These are phyloP conservation scores for Tanytarsus gracilentus DNA, from an alignment of 2,888 invertebrate genomes.

Conservation along the genomic window DNA sequence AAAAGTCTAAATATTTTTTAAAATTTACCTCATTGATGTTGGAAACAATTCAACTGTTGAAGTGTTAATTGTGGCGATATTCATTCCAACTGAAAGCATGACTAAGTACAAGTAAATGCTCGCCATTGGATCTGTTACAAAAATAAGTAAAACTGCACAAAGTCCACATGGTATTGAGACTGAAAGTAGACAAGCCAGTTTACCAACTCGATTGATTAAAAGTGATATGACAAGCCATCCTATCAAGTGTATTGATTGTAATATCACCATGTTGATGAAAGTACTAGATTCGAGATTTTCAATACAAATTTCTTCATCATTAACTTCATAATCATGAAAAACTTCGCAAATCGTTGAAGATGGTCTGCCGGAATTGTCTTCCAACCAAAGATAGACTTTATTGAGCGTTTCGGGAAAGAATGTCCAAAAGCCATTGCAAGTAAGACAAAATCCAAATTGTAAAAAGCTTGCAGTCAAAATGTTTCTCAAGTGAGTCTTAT, in stretches of 20 bases:
- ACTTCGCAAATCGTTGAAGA: constrained; percentile 7
- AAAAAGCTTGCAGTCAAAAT: constrained; percentile 42
- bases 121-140: constrained; percentile 39
- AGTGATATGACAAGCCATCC: constrained; percentile 33
- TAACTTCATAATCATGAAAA: constrained; percentile 30
- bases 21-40: constrained; percentile 43
- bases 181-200: constrained; percentile 35
- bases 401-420: constrained; percentile 13
- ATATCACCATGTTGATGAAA: neutral
- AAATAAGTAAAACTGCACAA: constrained; percentile 38
- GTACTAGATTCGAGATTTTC: neutral
- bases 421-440: constrained; percentile 30
- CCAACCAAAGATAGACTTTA: constrained; percentile 4
- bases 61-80: constrained; percentile 43
- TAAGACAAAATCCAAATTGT: constrained; percentile 43
- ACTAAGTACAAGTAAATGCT: constrained; percentile 42
- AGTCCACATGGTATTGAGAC: constrained; percentile 37
- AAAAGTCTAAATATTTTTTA: constrained; percentile 30
- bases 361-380: neutral
- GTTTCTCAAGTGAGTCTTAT: constrained; percentile 41
- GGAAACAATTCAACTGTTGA: constrained; percentile 44
- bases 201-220: constrained; percentile 8
- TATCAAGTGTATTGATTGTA: constrained; percentile 41
- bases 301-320: neutral
- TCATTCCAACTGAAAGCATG: constrained; percentile 41